Percentiles rank a stretch among this genome's conserved stretches.
These are phyloP conservation scores for Acyrthosiphon pisum DNA, from an alignment of 1,140 invertebrate genomes.

Conservation along the genomic window DNA sequence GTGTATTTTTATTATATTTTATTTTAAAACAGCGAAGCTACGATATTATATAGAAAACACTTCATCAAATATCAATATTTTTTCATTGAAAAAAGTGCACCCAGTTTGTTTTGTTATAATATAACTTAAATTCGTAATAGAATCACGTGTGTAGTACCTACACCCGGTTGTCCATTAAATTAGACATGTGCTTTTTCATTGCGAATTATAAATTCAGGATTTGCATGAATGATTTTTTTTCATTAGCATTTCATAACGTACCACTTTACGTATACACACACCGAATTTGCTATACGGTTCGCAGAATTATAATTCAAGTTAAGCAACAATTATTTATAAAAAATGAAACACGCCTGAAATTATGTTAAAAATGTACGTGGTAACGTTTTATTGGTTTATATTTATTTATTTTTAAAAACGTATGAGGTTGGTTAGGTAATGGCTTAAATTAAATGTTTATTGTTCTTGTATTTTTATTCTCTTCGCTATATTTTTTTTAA, in stretches of 20 bases:
- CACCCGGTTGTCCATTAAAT: neutral
- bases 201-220: slow-evolving; percentile 25
- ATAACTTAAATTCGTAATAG: neutral
- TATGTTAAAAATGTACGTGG: neutral
- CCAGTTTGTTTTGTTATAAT: neutral
- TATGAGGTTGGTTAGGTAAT: neutral
- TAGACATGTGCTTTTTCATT: neutral
- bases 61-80: neutral
- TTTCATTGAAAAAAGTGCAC: neutral
- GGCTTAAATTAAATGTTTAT: neutral
- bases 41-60: neutral
- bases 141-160: neutral
- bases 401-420: neutral
- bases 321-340: slow-evolving; percentile 14
- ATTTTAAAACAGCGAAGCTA: neutral
- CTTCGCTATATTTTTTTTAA: neutral
- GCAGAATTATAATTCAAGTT: neutral
- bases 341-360: slow-evolving; percentile 5
- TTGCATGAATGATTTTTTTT: neutral
- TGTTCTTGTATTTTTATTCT: neutral
- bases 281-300: neutral
- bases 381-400: neutral
- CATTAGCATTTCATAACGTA: slow-evolving; percentile 26
- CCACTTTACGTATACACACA: neutral
- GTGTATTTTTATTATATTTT: neutral